Evolutionary conservation across 2,113 vertebrate species (phyloP), one percentile per base, ranked within the genome.

Genomic region (Gadus macrocephalus): DNA sequence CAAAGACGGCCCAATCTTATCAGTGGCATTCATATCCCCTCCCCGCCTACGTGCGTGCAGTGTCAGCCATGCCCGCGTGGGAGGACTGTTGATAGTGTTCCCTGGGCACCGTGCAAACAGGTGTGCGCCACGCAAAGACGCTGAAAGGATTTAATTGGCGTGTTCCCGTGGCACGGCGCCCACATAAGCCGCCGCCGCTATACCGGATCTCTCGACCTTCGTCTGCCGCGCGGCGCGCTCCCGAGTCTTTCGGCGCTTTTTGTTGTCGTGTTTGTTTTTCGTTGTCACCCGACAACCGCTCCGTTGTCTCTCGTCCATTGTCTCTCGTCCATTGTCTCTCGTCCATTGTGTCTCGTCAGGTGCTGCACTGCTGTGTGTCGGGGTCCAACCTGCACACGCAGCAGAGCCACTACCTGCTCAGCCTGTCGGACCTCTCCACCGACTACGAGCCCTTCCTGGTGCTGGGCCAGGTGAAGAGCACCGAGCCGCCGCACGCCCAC

Each of bases 281-380:
- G 31, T 35, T 35, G 31, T 49, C 8, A 9, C 42, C 42, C 12
- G 8, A 49, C 42, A 49, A 49, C 42, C 42, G 12, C 12, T 70
- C 42, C 60, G 59, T 55, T 49, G 8, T 49, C 38, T 64, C 15
- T 22, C 53, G 60, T 15, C 42, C 31, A 1, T 17, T 66, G 22
- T n/a, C 70, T 16, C 70, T 16, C 78, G 53, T 2, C 85, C n/a
- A n/a, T 55, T 49, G 8, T 49, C 38, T 64, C 15, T 22, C 53
- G 60, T 15, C 42, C 31, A 1, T 17, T 66, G 22, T n/a, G 70
- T 16, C 70, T 16, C 78, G 53, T 2, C 85, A 99, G 97, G 95
- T 99, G 73, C 90, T 99, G 25, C 96, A 98, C 87, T 96, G 95
- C 70, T 99, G 97, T 49, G 93, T 98, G 70, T 95, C 93, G 0